Evolutionary conservation across 2,888 invertebrate species (phyloP), one percentile per base, ranked within the genome.

Genomic region (Polymixis flavicincta): DNA sequence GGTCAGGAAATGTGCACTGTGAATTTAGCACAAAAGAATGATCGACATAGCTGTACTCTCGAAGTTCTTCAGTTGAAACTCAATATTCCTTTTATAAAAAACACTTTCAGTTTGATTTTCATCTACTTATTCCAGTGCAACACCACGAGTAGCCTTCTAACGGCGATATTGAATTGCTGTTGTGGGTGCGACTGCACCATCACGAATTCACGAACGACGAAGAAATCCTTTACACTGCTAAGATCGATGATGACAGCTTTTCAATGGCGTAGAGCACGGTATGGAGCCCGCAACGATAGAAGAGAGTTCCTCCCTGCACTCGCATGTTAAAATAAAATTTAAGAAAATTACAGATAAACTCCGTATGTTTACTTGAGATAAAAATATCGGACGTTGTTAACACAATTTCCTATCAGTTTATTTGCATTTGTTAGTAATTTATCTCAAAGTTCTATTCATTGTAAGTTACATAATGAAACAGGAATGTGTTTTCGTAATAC

Each of bases 211-310:
- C 17, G 1, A 50, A 63, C 11, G 19, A 57, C 42, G 45, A 59
- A 42, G 52, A 78, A 64, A 77, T 55, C 45, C 54, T 69, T 71
- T 52, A 45, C 50, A 71, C 22, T 45, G 57, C 25, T 45, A 45
- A 77, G 72, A 78, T 78, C 48, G 63, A 77, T 77, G 77, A 54
- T 14, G 64, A 77, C 79, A 72, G 52, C 28, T 57, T 48, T 72
- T 59, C 59, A 64, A 59, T 64, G 25, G 55, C 57, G n/a, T 48
- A n/a, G 63, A 76, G 54, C 42, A 22, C 19, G 25, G n/a, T 52
- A 70, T 17, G 45, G 11, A 63, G 22, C 32, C 71, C 52, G 28
- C 37, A 48, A 64, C 57, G 54, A 74, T 37, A 25, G 25, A 64
- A 78, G 45, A 64, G 19, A 32, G 67, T 19, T 54, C n/a, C 14